These are phyloP conservation scores for Chaetodon trifasciatus DNA, from an alignment of 2,797 vertebrate species.

Conservation along the genomic window DNA sequence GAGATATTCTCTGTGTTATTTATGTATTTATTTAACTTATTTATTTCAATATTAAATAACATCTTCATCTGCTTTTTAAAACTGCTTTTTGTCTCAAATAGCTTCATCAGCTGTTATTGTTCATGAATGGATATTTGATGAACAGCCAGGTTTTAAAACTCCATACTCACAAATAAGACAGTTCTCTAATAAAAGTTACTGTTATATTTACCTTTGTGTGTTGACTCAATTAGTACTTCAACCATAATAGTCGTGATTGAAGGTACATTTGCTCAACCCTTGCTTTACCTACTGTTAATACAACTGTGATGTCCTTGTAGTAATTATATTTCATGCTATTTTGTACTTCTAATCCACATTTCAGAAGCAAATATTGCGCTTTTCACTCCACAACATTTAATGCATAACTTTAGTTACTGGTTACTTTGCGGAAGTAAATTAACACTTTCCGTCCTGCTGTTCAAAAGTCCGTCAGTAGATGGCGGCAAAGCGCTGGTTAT, in stretches of 20 bases:
- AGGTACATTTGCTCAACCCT: background rate
- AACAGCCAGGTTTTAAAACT: background rate
- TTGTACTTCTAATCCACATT: background rate
- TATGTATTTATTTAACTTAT: constrained; percentile 46
- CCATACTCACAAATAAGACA: background rate
- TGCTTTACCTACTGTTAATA: background rate
- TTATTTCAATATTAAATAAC: constrained; percentile 23
- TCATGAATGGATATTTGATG: background rate
- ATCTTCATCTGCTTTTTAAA: background rate
- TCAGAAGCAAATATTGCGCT: background rate
- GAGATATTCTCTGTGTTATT: constrained; percentile 4
- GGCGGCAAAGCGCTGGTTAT: background rate
- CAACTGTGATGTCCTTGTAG: no score
- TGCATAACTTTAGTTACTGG: background rate
- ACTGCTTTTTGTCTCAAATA: constrained; percentile 1
- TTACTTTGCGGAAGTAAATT: background rate
- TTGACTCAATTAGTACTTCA: no score
- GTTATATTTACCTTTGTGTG: background rate
- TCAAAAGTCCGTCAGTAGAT: constrained; percentile 15
- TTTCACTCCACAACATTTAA: background rate
- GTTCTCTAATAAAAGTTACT: background rate
- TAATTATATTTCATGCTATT: background rate
- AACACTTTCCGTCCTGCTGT: background rate
- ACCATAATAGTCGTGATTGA: background rate
- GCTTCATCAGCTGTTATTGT: background rate